Base-by-base conservation (phyloP, 1,140 invertebrate genomes). In the Drosophila santomea region DNA sequence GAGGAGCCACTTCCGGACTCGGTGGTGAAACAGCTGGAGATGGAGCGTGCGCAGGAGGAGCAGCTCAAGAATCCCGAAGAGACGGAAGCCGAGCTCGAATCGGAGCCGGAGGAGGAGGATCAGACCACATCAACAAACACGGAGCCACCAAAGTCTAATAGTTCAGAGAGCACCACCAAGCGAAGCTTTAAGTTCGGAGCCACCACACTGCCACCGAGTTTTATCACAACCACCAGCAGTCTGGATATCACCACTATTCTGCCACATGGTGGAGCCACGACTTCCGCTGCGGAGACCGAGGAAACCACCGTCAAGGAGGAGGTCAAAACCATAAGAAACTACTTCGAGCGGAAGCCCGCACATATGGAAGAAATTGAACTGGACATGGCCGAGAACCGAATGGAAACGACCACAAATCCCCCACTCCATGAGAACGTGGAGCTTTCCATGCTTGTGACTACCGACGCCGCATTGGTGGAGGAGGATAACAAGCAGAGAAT, bases 1-100 rank as follows among this genome's bases (percentile, higher is more conserved):
- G 82, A 88, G 17, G 74, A 86, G 2, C 78, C 82, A 4, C 36
- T 88, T 38, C 66, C 69, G 7, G 78, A 88, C 0, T 85, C 83
- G 2, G 83, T 82, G 35, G 2, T 80, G 25, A 35, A 41, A 8
- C 81, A 77, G 28, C 23, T 80, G 36, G 73, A 61, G 4, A 8
- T 12, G 10, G 80, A 84, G 7, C 54, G 48, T 0, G 58, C 25
- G 0, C 43, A 74, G 43, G 48, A 52, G 7, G 66, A 58, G 28
- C 25, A 32, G 7, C 10, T 32, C 0, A 15, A 20, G 8, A 11
- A 43, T 36, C 52, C 20, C 12, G 48, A 48, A n/a, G 3, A 38
- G 0, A 7, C n/a, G 28, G 48, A 36, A 51, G 10, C 8, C 4
- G 50, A 36, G 0, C 5, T 4, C 28, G 50, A 51, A 0, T 52